These are phyloP conservation scores for Steatornis caripensis DNA, from an alignment of 2,113 vertebrate genomes.

Conservation along the genomic window DNA sequence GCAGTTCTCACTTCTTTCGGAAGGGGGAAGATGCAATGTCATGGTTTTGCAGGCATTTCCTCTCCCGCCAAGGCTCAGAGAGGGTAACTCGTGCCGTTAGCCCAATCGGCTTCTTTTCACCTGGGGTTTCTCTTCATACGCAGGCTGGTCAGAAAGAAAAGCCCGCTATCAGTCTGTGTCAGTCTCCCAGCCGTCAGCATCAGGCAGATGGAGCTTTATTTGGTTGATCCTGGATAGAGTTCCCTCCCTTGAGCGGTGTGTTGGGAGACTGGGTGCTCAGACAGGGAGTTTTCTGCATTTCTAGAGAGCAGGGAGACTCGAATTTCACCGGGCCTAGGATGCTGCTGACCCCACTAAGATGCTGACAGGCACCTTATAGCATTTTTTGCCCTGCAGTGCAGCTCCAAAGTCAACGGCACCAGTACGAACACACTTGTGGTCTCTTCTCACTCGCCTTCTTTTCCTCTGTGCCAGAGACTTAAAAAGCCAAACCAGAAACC, in stretches of 20 bases:
- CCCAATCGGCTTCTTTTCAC: neutral
- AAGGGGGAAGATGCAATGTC: neutral
- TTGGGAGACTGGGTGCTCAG: neutral
- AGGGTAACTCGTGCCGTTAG: neutral
- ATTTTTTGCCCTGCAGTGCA: neutral
- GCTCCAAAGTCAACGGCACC: neutral
- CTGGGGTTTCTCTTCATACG: neutral
- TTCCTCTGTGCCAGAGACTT: neutral
- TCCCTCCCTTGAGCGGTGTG: neutral
- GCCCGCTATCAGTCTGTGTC: fast-evolving
- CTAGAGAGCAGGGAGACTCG: fast-evolving
- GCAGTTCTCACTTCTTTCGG: neutral
- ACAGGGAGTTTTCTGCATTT: fast-evolving
- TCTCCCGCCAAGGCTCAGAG: neutral
- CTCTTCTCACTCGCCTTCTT: neutral
- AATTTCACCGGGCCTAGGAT: neutral
- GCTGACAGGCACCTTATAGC: neutral
- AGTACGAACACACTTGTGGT: neutral
- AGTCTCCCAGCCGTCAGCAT: fast-evolving
- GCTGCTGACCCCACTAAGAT: neutral
- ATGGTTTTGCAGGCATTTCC: neutral
- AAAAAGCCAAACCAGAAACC: neutral
- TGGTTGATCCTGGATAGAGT: neutral
- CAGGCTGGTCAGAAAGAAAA: neutral
- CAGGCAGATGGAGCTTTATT: neutral